Percentiles rank a stretch among this genome's conserved stretches.
Evolutionary conservation across 2,797 vertebrate species (phyloP).

Genomic region (Takifugu ocellatus): DNA sequence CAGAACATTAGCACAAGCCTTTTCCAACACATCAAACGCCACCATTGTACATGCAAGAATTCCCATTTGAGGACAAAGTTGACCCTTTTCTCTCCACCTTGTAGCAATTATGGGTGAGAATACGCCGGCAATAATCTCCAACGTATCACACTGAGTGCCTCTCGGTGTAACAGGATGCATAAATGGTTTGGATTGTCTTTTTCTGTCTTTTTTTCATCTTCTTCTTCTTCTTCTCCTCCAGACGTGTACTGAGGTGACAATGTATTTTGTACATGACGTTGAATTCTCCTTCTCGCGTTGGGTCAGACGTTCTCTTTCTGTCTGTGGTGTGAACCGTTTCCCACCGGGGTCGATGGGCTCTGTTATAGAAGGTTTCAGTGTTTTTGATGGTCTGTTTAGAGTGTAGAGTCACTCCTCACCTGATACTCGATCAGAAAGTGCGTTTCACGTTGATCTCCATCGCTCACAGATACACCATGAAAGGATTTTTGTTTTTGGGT

Average conservation of each 20-base stretch:
- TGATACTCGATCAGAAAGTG: conserved; percentile 45
- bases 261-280: conserved; percentile 78
- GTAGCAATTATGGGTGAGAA: conserved; percentile 80
- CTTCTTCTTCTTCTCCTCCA: conserved; percentile 33
- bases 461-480: conserved; percentile 50
- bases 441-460: conserved; percentile 45
- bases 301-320: conserved; percentile 58
- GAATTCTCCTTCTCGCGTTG: conserved; percentile 61
- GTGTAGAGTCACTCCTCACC: conserved; percentile 40
- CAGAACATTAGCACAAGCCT: conserved; percentile 54
- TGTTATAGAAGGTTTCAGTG: conserved; percentile 54
- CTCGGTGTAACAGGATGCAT: conserved; percentile 79
- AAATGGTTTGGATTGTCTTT: conserved; percentile 72
- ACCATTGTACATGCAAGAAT: conserved; percentile 68
- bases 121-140: conserved; percentile 80
- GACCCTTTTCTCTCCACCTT: conserved; percentile 71
- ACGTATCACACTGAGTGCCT: conserved; percentile 79
- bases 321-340: conserved; percentile 59
- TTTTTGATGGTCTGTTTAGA: conserved; percentile 45
- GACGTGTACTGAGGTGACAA: conserved; percentile 70
- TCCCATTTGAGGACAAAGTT: conserved; percentile 64
- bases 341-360: conserved; percentile 52
- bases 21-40: conserved; percentile 68
- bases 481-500: conserved; percentile 38
- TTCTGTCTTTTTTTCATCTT: conserved; percentile 48